Conservation (phyloP, 2,888 invertebrate species). For the Drosophila siamana region DNA sequence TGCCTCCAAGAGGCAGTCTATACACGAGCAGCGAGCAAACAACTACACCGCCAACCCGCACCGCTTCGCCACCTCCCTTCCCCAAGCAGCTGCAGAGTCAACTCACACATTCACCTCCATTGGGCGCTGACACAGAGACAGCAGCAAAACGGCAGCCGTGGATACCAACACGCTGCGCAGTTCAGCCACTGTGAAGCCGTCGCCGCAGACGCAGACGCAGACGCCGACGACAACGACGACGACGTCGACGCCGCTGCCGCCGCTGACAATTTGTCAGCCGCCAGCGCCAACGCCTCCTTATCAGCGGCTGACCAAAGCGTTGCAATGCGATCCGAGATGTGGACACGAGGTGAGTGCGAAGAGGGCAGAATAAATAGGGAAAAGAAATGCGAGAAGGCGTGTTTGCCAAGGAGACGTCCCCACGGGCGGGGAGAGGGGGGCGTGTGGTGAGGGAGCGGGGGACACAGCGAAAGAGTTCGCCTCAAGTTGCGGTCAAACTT, state of each 20-base stretch:
- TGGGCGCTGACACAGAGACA: constrained; percentile 49
- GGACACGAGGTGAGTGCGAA: constrained; percentile 85
- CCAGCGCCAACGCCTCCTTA: constrained; percentile 86
- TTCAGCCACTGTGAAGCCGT: constrained; percentile 77
- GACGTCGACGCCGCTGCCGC: constrained; percentile 56
- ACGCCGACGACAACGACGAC: constrained; percentile 41
- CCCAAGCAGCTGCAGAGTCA: background rate
- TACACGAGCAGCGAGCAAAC: background rate
- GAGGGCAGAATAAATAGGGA: constrained; percentile 5
- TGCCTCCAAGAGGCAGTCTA: constrained; percentile 9
- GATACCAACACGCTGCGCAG: constrained; percentile 84
- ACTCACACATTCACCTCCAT: constrained; percentile 11
- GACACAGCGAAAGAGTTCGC: constrained; percentile 6
- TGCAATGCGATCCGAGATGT: constrained; percentile 87
- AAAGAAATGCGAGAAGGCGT: background rate
- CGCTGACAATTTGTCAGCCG: constrained; percentile 78
- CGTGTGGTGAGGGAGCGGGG: background rate
- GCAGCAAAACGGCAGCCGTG: constrained; percentile 85
- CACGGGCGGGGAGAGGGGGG: too few species aligned
- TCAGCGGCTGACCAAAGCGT: constrained; percentile 86
- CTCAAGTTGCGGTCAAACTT: constrained; percentile 49
- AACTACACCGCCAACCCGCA: background rate
- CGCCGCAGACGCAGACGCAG: constrained; percentile 34
- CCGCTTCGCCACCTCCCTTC: too few species aligned
- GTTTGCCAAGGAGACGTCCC: background rate